Evolutionary conservation across 2,797 vertebrate species (phyloP).

Genomic region (Pristis pectinata): DNA sequence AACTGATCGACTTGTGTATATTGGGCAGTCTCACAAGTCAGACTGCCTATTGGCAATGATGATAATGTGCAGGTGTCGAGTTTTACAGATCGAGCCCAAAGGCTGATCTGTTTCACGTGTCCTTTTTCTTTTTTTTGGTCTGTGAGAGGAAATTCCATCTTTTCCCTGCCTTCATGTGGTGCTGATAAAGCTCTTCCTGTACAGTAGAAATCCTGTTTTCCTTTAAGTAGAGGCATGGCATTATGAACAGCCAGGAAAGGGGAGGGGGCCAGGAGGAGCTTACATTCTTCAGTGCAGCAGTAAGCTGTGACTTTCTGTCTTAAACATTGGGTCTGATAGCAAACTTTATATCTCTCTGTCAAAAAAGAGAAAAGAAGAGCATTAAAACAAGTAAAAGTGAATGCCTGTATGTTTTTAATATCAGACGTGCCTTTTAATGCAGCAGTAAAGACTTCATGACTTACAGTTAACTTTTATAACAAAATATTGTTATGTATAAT

Average conservation of each 20-base stretch:
- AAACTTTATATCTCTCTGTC: slow-evolving; percentile 34
- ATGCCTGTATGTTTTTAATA: not conserved
- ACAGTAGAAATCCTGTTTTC: slow-evolving; percentile 95
- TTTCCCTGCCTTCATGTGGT: slow-evolving; percentile 88
- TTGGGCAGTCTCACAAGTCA: slow-evolving; percentile 43
- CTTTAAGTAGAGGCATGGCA: slow-evolving; percentile 72
- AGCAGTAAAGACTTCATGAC: not conserved
- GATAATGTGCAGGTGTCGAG: slow-evolving; percentile 68
- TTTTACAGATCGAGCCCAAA: slow-evolving; percentile 51
- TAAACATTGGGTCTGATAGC: slow-evolving; percentile 44
- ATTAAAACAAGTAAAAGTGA: not conserved
- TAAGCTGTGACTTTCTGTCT: slow-evolving; percentile 51
- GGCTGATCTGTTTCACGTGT: slow-evolving; percentile 68
- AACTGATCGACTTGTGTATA: slow-evolving; percentile 52
- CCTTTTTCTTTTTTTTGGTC: slow-evolving; percentile 59
- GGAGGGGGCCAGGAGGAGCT: slow-evolving; percentile 61
- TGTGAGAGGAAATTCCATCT: slow-evolving; percentile 95
- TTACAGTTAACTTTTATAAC: not conserved
- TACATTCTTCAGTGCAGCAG: slow-evolving; percentile 53
- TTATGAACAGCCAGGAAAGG: slow-evolving; percentile 77
- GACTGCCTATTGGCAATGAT: slow-evolving; percentile 26
- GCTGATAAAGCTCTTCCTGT: slow-evolving; percentile 98
- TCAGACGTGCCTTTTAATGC: not conserved
- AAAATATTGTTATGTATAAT: not conserved
- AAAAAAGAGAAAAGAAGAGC: not conserved